Conservation (phyloP, 2,888 invertebrate genomes). For the Dimorphilus gyrociliatus region DNA sequence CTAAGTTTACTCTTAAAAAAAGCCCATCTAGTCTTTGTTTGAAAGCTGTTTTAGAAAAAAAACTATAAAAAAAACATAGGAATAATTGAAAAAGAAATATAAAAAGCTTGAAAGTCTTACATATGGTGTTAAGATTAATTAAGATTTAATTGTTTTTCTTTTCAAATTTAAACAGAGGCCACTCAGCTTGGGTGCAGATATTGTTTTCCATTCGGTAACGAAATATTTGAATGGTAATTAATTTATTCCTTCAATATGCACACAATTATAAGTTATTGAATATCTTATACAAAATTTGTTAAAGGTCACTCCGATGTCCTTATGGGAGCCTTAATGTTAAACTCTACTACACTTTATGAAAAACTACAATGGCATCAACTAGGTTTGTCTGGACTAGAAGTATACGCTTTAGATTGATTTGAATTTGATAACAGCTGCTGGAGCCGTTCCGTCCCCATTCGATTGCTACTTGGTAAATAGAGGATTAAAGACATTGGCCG, state of each 20-base stretch:
- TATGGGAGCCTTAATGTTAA: slow-evolving; percentile 75
- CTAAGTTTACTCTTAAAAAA: neutral
- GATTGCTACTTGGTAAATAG: slow-evolving; percentile 78
- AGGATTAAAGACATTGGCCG: slow-evolving; percentile 34
- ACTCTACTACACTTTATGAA: slow-evolving; percentile 52
- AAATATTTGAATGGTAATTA: slow-evolving; percentile 82
- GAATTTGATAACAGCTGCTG: slow-evolving; percentile 51
- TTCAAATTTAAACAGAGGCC: too few species aligned
- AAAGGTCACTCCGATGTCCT: slow-evolving; percentile 77
- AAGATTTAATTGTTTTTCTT: too few species aligned
- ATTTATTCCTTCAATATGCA: too few species aligned
- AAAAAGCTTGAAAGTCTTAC: too few species aligned
- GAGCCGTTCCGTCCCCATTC: slow-evolving; percentile 84
- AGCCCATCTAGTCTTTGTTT: neutral
- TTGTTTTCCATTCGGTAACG: slow-evolving; percentile 76
- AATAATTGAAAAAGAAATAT: too few species aligned
- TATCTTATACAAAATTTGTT: slow-evolving; percentile 4
- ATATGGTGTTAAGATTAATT: too few species aligned
- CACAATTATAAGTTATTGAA: too few species aligned
- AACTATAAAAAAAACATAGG: too few species aligned
- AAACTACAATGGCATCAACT: slow-evolving; percentile 43
- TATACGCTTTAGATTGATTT: too few species aligned
- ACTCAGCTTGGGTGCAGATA: slow-evolving; percentile 71
- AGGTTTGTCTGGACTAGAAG: too few species aligned
- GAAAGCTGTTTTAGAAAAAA: too few species aligned